Evolutionary conservation across 2,797 vertebrate species (phyloP).

Genomic region (Pseudopleuronectes americanus): DNA sequence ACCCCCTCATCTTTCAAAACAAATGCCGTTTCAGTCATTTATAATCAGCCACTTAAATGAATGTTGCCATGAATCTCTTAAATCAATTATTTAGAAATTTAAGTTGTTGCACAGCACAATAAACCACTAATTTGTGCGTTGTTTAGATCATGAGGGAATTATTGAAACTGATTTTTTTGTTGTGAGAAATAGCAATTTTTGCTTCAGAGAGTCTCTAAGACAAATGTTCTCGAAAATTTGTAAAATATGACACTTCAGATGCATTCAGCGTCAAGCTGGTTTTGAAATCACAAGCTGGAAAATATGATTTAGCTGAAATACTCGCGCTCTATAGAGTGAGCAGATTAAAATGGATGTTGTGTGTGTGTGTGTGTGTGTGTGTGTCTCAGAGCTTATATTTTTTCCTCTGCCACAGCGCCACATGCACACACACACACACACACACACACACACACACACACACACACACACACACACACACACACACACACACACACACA

Average conservation of each 20-base stretch:
- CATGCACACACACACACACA: neutral
- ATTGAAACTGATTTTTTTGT: slow-evolving; percentile 38
- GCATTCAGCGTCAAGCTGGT: slow-evolving; percentile 28
- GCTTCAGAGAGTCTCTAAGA: slow-evolving; percentile 21
- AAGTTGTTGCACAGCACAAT: slow-evolving; percentile 52
- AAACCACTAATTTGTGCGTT: slow-evolving; percentile 47
- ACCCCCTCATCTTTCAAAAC: slow-evolving; percentile 30
- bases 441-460: too few species aligned
- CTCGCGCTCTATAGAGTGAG: slow-evolving; percentile 23
- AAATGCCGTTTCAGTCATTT: slow-evolving; percentile 57
- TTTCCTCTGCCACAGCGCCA: slow-evolving; percentile 5
- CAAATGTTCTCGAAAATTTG: slow-evolving; percentile 34
- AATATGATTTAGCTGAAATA: slow-evolving; percentile 48
- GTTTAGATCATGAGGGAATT: slow-evolving; percentile 49
- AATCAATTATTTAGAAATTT: slow-evolving; percentile 61
- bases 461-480: too few species aligned
- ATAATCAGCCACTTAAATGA: slow-evolving; percentile 63
- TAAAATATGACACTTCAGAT: slow-evolving; percentile 38
- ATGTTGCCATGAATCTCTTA: slow-evolving; percentile 51
- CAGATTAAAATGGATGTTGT: slow-evolving; percentile 39
- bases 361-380: slow-evolving; percentile 7
- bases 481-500: too few species aligned
- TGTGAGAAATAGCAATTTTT: slow-evolving; percentile 7
- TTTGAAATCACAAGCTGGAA: slow-evolving; percentile 61
- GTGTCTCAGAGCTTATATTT: slow-evolving; percentile 8